A percentile compares a stretch with the other conserved stretches of the same genome.
phyloP scores from a whole-genome alignment of 2,888 invertebrate species.

The Tuta absoluta region DNA sequence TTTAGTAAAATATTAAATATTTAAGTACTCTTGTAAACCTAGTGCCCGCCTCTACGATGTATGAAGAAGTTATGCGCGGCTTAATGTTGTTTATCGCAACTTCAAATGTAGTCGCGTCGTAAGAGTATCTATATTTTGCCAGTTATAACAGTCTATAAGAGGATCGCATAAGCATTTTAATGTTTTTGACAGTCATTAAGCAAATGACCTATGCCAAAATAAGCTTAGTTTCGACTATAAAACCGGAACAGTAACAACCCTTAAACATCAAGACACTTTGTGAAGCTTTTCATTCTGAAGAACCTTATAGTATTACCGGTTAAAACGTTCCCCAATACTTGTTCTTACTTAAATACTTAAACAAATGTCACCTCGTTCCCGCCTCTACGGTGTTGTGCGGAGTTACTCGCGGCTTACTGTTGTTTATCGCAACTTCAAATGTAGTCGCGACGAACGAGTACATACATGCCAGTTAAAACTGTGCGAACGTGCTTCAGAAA shows the following conservation, averaged over 20 bases:
- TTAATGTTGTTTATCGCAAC: slow-evolving; percentile 19
- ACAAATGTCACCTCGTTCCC: not conserved
- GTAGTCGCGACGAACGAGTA: not conserved
- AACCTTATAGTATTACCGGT: too few species aligned
- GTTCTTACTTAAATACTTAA: too few species aligned
- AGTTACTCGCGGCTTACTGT: slow-evolving; percentile 8
- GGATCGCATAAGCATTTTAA: too few species aligned
- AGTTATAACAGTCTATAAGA: not conserved
- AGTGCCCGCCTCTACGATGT: slow-evolving; percentile 14
- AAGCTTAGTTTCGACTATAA: too few species aligned
- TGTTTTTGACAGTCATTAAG: too few species aligned
- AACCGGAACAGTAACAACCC: too few species aligned
- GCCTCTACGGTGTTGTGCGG: slow-evolving; percentile 11
- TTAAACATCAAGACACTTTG: too few species aligned
- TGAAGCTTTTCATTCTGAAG: too few species aligned
- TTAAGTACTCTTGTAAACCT: not conserved
- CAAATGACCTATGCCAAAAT: too few species aligned
- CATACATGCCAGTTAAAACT: slow-evolving; percentile 7
- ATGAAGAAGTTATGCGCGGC: not conserved
- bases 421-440: slow-evolving; percentile 19
- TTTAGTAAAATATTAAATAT: too few species aligned
- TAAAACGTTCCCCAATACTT: too few species aligned
- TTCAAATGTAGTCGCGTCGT: slow-evolving; percentile 2
- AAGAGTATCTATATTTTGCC: not conserved
- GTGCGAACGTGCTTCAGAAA: not conserved